Evolutionary conservation across 2,113 vertebrate genomes (phyloP).

Genomic region (Rissa tridactyla): DNA sequence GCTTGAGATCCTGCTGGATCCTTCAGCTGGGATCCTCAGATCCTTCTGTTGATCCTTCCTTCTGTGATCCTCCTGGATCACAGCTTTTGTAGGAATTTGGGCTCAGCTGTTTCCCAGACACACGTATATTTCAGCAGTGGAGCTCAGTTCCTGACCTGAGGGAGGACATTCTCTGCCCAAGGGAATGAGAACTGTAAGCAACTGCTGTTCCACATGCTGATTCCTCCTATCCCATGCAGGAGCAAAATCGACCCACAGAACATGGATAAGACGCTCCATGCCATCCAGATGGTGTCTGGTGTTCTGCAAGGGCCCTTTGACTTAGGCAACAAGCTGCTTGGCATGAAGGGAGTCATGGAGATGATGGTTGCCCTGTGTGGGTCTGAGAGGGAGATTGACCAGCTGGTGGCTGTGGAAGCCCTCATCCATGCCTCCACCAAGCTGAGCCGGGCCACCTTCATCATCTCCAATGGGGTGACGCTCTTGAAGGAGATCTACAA

Average conservation of each 20-base stretch:
- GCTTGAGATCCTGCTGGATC: not conserved
- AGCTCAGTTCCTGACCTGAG: not conserved
- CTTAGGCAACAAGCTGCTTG: slow-evolving; percentile 88
- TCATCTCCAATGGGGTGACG: slow-evolving; percentile 90
- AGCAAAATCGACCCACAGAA: slow-evolving; percentile 92
- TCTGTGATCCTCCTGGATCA: not conserved
- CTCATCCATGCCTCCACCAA: slow-evolving; percentile 93
- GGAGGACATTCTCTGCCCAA: not conserved
- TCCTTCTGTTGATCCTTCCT: not conserved
- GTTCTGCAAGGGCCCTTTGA: slow-evolving; percentile 95
- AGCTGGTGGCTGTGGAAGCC: slow-evolving; percentile 95
- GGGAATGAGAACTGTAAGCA: not conserved
- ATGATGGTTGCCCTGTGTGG: slow-evolving; percentile 96
- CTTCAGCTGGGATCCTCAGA: not conserved
- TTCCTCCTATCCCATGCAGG: slow-evolving; percentile 67
- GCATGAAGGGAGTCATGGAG: slow-evolving; percentile 93
- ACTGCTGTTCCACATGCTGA: not conserved
- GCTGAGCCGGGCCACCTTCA: slow-evolving; percentile 93
- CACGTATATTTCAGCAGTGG: not conserved
- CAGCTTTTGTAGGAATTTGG: not conserved
- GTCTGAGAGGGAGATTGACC: slow-evolving; percentile 92
- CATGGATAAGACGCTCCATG: slow-evolving; percentile 96
- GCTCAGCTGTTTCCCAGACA: not conserved
- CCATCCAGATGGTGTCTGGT: slow-evolving; percentile 91
- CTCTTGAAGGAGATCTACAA: slow-evolving; percentile 97